Evolutionary conservation across 2,113 vertebrate species (phyloP), one percentile per base, ranked within the genome.

Genomic region (Dinomys branickii): DNA sequence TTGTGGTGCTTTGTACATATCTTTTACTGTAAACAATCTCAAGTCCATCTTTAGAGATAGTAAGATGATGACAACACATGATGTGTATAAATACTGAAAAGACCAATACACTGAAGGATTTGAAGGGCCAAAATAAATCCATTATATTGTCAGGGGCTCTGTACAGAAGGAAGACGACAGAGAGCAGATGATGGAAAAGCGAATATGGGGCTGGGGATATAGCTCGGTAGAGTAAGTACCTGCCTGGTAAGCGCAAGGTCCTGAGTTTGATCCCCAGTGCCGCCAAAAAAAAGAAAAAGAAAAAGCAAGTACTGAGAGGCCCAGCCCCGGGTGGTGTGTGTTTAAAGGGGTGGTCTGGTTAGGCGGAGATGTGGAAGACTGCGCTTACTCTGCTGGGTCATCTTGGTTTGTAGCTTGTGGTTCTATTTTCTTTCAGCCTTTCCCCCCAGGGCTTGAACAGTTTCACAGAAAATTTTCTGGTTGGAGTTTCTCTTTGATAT

Each of bases 401-500:
- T 67, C 85, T 96, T 85, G 54, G 86, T 69, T n/a, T 47, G 52
- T 67, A 47, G 69, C 47, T 28, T 44, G 50, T 85, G n/a, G n/a
- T 33, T 38, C 52, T 69, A 88, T 90, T 63, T 56, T 33, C 93
- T 91, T 89, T 71, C 30, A 92, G 24, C 63, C 54, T 59, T n/a
- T 6, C 2, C 33, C 24, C 17, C n/a, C 2, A 13, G 80, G 88
- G 69, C 82, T 95, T 95, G 77, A 84, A 71, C 6, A 71, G 77
- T 92, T 58, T 71, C 28, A 71, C 38, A 52, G 11, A 83, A 71
- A 33, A 71, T 83, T 88, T 78, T 92, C 54, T 35, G 63, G 30
- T 90, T 96, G 78, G 85, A 61, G 61, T 58, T 97, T 95, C 85
- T 85, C 92, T 96, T 96, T 95, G 82, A 61, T 94, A 54, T 1